These are phyloP conservation scores for Erannis defoliaria DNA, from an alignment of 2,888 invertebrate genomes.

Conservation along the genomic window DNA sequence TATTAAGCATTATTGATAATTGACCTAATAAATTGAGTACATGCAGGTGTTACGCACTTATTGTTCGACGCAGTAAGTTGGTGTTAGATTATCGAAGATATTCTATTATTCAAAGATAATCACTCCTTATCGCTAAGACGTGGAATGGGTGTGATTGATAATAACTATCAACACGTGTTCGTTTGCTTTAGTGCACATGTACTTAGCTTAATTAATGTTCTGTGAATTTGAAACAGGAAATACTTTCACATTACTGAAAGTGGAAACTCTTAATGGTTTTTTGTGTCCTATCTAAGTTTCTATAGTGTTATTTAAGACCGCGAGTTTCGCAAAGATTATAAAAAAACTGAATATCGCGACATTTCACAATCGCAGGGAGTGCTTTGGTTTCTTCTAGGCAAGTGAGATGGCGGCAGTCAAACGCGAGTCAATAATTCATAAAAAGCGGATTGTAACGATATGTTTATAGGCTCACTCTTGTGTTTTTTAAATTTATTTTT, in stretches of 20 bases:
- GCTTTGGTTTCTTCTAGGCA: too few relatives aligned
- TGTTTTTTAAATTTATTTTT: too few relatives aligned
- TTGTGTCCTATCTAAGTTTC: too few relatives aligned
- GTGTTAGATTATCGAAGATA: conserved; percentile 13
- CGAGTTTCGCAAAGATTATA: too few relatives aligned
- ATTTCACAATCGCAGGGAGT: too few relatives aligned
- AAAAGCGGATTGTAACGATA: too few relatives aligned
- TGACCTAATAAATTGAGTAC: conserved; percentile 50
- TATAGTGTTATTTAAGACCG: too few relatives aligned
- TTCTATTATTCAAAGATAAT: conserved; percentile 11
- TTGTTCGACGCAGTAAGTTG: conserved; percentile 18
- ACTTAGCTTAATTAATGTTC: conserved; percentile 11
- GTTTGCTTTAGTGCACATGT: conserved; percentile 24
- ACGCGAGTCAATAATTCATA: too few relatives aligned
- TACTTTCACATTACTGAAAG: not conserved
- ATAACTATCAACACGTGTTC: conserved; percentile 9
- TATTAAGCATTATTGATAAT: not conserved
- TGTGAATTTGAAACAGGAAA: not conserved
- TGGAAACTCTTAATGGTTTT: too few relatives aligned
- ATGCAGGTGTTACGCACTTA: conserved; percentile 52
- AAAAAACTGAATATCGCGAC: too few relatives aligned
- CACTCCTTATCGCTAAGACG: conserved; percentile 14
- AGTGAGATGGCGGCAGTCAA: too few relatives aligned
- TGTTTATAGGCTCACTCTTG: too few relatives aligned
- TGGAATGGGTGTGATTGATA: conserved; percentile 20